Conservation (phyloP, 1,140 invertebrate species). For the Aradophagus sp. region DNA sequence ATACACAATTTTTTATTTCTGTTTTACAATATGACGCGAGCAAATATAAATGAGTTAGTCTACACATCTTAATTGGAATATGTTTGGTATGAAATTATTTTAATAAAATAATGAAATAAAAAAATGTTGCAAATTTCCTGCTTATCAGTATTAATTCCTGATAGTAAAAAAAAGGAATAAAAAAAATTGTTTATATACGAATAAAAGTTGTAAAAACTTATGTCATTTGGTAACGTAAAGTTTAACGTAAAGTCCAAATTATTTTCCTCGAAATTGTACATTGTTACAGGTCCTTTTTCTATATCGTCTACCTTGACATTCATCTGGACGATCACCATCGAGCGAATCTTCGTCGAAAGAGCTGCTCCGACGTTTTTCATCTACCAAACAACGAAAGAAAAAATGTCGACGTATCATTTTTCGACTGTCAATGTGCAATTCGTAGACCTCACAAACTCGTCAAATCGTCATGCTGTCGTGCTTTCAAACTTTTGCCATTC, state of each 20-base stretch:
- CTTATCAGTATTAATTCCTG: background rate
- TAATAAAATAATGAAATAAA: too few relatives aligned
- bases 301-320: slow-evolving; percentile 70
- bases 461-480: slow-evolving; percentile 29
- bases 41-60: too few relatives aligned
- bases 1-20: too few relatives aligned
- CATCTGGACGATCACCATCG: slow-evolving; percentile 70
- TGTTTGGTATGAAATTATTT: too few relatives aligned
- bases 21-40: too few relatives aligned
- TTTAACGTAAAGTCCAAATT: slow-evolving; percentile 25
- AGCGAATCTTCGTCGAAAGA: slow-evolving; percentile 73
- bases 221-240: slow-evolving; percentile 6
- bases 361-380: slow-evolving; percentile 73
- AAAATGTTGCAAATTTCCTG: too few relatives aligned
- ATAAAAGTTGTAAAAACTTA: too few relatives aligned
- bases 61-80: too few relatives aligned
- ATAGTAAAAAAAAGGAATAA: background rate
- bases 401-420: slow-evolving; percentile 49
- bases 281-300: slow-evolving; percentile 32
- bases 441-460: background rate
- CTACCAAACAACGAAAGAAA: slow-evolving; percentile 68
- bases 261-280: slow-evolving; percentile 24
- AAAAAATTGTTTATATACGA: background rate
- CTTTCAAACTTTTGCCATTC: slow-evolving; percentile 10
- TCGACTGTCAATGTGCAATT: background rate